These are phyloP conservation scores for Tiliacea citrago DNA, from an alignment of 2,888 invertebrate species.

Conservation along the genomic window DNA sequence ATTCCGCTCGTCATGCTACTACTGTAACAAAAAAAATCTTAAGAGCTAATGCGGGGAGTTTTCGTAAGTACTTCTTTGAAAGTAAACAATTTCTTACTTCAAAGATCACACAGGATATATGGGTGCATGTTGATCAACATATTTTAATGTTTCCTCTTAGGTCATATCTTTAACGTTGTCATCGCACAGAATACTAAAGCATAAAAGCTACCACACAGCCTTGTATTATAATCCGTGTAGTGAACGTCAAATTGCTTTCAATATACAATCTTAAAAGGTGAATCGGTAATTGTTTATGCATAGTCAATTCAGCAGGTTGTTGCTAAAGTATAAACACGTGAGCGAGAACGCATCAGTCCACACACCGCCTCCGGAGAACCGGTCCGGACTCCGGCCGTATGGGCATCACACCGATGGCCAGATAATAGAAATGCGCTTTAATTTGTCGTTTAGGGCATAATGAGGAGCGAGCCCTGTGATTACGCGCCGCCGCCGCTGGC, in stretches of 20 bases:
- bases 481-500: conserved; percentile 89
- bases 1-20: conserved; percentile 81
- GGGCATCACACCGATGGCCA: conserved; percentile 85
- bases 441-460: conserved; percentile 91
- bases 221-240: conserved; percentile 46
- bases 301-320: conserved; percentile 75
- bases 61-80: conserved; percentile 32
- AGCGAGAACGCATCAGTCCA: conserved; percentile 69
- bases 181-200: conserved; percentile 18
- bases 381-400: conserved; percentile 74
- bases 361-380: conserved; percentile 77
- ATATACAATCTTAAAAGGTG: conserved; percentile 66
- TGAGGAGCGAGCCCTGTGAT: conserved; percentile 91
- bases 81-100: conserved; percentile 46
- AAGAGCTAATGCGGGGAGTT: conserved; percentile 60
- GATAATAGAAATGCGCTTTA: conserved; percentile 91
- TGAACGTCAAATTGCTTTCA: conserved; percentile 61
- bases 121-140: conserved; percentile 18
- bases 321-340: conserved; percentile 75
- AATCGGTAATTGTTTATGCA: conserved; percentile 76
- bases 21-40: conserved; percentile 68
- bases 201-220: conserved; percentile 44
- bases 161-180: conserved; percentile 24
- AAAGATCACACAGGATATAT: conserved; percentile 18
- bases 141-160: conserved; percentile 13